Evolutionary conservation across 2,888 invertebrate species (phyloP), one percentile per base, ranked within the genome.

Genomic region (Zelleria hepariella): DNA sequence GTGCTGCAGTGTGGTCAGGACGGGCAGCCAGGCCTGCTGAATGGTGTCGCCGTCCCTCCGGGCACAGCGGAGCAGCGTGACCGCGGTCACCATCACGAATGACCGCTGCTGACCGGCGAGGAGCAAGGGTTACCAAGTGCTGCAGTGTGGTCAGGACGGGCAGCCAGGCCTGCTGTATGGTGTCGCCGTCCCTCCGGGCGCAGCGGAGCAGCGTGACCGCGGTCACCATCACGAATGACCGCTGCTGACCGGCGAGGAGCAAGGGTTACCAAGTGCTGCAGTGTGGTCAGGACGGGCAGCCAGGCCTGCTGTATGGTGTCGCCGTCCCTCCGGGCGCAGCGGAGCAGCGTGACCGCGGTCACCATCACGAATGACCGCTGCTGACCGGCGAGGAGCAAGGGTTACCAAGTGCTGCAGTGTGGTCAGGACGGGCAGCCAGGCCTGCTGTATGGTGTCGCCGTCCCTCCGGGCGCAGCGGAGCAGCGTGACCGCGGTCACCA

Each of bases 381-480:
- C 60, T 95, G 93, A 47, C 94, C 93, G 90, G 80, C n/a, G n/a
- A n/a, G n/a, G n/a, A n/a, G n/a, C n/a, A n/a, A n/a, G n/a, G n/a
- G 5, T 73, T 59, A 93, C 96, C 78, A 95, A 82, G 77, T 95
- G 95, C 72, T 98, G 98, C 26, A 99, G 86, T 0, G 98, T 98
- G 7, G 98, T 97, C 27, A 99, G 91, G 0, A 99, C 96, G 51
- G 98, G 93, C 77, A 98, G 94, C 99, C 99, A 99, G 0, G 98
- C 96, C 57, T 96, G 94, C 57, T 96, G 97, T 63, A 99, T 90
- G 64, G 96, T 94, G 69, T 94, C 94, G 0, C 98, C 98, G 79
- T 98, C 97, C 63, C 96, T 93, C 74, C 97, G 96, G 0, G 98
- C 97, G 58, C 98, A 90, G 69, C 94, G 93, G 55, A 99, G 90